Evolutionary conservation across 1,140 invertebrate species (phyloP).

Genomic region (Mactra quadrangularis): DNA sequence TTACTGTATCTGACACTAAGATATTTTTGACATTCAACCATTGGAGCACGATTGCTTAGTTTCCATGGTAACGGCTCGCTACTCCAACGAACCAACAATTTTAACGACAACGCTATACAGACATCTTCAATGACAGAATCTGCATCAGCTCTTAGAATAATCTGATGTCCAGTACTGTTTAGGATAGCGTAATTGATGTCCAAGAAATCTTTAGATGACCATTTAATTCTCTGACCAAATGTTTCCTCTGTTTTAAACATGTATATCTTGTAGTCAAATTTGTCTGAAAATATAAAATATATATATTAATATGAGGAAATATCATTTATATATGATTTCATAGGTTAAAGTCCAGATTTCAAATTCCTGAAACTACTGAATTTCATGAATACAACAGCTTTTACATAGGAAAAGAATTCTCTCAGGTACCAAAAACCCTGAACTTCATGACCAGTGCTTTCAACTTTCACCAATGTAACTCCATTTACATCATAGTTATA

Average conservation of each 20-base stretch:
- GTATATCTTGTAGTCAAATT: slow-evolving; percentile 72
- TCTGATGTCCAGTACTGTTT: slow-evolving; percentile 72
- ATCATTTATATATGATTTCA: no score
- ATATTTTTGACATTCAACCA: slow-evolving; percentile 60
- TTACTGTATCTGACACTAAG: slow-evolving; percentile 35
- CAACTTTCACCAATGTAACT: no score
- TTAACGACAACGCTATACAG: slow-evolving; percentile 67
- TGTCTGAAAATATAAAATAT: slow-evolving; percentile 62
- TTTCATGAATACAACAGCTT: no score
- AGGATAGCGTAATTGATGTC: slow-evolving; percentile 68
- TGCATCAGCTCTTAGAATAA: slow-evolving; percentile 58
- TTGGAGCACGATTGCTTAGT: slow-evolving; percentile 46
- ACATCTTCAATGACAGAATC: slow-evolving; percentile 64
- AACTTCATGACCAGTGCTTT: no score
- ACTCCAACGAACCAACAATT: slow-evolving; percentile 65
- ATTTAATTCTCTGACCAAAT: slow-evolving; percentile 69
- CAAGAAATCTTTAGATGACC: slow-evolving; percentile 68
- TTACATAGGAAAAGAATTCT: no score
- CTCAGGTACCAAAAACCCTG: no score
- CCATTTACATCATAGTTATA: no score
- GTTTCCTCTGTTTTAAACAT: slow-evolving; percentile 67
- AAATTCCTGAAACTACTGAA: no score
- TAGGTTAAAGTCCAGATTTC: no score
- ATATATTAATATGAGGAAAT: neutral
- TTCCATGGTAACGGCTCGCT: slow-evolving; percentile 69